These are phyloP conservation scores for Aplodontia rufa DNA, from an alignment of 2,113 vertebrate genomes.

Conservation along the genomic window DNA sequence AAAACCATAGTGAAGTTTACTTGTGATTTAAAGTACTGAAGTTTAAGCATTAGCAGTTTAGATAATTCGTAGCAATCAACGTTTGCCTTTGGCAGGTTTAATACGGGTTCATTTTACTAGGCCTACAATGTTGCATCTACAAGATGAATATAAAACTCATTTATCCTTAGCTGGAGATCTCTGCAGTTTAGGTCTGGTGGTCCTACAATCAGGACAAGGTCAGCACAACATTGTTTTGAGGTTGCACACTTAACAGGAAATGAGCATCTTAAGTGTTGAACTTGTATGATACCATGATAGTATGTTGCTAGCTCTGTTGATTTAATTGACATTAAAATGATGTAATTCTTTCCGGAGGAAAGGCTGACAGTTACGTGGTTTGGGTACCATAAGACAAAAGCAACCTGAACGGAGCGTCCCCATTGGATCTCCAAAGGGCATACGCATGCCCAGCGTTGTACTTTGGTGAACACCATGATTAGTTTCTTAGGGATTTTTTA, in stretches of 20 bases:
- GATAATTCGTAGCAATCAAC: neutral
- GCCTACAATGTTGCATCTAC: neutral
- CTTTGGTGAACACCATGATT: neutral
- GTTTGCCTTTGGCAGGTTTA: neutral
- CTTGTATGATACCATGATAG: neutral
- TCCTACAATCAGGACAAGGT: neutral
- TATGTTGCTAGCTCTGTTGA: neutral
- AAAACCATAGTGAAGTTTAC: slow-evolving; percentile 6
- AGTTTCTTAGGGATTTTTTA: neutral
- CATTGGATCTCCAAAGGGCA: neutral
- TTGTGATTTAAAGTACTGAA: slow-evolving; percentile 1
- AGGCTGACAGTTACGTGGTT: neutral
- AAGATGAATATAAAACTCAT: neutral
- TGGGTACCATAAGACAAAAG: neutral
- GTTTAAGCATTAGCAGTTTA: neutral
- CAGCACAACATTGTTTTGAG: neutral
- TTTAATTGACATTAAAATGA: slow-evolving; percentile 16
- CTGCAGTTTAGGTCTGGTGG: neutral
- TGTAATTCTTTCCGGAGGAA: neutral
- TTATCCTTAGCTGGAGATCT: neutral
- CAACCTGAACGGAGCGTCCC: neutral
- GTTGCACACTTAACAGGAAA: neutral
- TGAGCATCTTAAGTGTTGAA: neutral
- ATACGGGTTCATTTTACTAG: neutral
- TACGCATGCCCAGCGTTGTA: neutral